Evolutionary conservation across 2,888 invertebrate species (phyloP).

Genomic region (Orthosia gothica): DNA sequence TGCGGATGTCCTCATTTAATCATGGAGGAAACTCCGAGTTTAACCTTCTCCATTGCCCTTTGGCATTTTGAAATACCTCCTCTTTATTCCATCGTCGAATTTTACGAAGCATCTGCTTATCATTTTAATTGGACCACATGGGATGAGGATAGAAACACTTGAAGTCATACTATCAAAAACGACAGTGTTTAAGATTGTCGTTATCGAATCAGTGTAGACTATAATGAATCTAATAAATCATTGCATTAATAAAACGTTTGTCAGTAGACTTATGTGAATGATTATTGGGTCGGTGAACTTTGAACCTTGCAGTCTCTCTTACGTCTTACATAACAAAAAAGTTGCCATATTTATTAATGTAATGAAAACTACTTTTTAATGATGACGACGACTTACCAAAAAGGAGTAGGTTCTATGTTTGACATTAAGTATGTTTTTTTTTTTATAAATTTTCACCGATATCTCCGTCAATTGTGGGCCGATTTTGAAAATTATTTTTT

Average conservation of each 20-base stretch:
- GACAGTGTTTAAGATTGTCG: neutral
- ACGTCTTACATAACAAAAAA: no score
- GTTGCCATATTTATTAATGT: no score
- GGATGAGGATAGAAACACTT: neutral
- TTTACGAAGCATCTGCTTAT: constrained; percentile 2
- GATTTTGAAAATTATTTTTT: no score
- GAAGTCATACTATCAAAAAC: constrained; percentile 5
- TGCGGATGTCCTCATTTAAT: no score
- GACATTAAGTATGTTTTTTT: no score
- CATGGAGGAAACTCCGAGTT: no score
- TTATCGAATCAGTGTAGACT: constrained; percentile 30
- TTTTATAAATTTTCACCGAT: no score
- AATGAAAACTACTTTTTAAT: no score
- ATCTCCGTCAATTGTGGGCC: no score
- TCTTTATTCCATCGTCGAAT: neutral
- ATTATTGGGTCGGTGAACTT: constrained; percentile 21
- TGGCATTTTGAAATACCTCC: constrained; percentile 1
- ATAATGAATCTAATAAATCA: constrained; percentile 21
- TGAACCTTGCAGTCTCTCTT: constrained; percentile 7
- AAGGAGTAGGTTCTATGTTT: no score
- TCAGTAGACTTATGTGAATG: neutral
- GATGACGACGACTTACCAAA: no score
- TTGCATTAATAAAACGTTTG: constrained; percentile 12
- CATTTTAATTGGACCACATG: constrained; percentile 1
- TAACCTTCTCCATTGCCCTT: no score